Percentiles rank a stretch among this genome's conserved stretches.
These are phyloP conservation scores for Montipora sp. DNA, from an alignment of 64 coral and sea anemone species.

Conservation along the genomic window DNA sequence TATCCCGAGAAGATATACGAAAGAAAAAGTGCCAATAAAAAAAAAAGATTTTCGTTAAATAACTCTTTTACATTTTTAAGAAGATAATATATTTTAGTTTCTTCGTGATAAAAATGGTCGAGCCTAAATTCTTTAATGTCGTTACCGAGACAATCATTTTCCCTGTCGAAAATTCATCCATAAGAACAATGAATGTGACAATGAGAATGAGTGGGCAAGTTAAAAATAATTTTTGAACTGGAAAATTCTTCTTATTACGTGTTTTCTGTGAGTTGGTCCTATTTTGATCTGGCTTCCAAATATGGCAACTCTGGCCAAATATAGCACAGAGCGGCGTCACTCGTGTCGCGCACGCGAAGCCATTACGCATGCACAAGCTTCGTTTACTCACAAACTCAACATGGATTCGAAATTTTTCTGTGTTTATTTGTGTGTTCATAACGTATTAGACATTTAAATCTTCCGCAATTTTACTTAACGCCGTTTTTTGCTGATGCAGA, in stretches of 20 bases:
- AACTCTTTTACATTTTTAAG: background rate
- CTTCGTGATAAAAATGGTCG: background rate
- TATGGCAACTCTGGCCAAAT: conserved; percentile 46
- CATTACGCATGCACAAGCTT: conserved; percentile 6
- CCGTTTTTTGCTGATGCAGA: background rate
- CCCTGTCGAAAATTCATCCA: background rate
- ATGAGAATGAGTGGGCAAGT: background rate
- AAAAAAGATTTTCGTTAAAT: background rate
- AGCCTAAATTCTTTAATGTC: background rate
- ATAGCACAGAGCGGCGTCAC: background rate
- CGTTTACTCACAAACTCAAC: conserved; percentile 54
- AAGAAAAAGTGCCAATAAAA: background rate
- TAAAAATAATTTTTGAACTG: background rate
- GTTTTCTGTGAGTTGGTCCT: background rate
- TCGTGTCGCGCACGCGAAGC: background rate
- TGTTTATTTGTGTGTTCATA: conserved; percentile 8
- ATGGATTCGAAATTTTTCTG: conserved; percentile 37
- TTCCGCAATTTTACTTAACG: background rate
- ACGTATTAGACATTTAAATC: conserved; percentile 3
- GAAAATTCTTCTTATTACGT: background rate
- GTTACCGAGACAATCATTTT: conserved; percentile 1
- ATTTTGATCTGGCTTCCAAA: background rate
- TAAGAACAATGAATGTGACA: background rate
- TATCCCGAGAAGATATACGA: background rate
- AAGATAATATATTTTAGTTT: no score